Evolutionary conservation across 2,113 vertebrate genomes (phyloP).

Genomic region (Chamaetylas fuelleborni): DNA sequence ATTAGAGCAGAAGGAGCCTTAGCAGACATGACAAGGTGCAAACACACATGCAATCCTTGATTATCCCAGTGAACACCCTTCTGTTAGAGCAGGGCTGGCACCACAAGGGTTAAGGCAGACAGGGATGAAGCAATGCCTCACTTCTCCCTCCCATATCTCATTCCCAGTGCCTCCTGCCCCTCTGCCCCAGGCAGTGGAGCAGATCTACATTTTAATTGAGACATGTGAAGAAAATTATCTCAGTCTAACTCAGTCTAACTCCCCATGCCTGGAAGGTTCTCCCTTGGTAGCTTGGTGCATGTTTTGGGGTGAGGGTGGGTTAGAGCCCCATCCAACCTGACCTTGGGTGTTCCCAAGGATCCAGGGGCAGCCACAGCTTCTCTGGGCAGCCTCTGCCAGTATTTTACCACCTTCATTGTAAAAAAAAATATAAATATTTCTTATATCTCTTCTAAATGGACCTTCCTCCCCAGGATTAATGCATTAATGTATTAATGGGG

Average conservation of each 20-base stretch:
- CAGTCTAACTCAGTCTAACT: not conserved
- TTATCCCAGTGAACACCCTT: not conserved
- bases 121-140: not conserved
- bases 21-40: not conserved
- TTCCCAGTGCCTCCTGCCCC: constrained; percentile 1
- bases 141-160: not conserved
- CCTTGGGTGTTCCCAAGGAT: not conserved
- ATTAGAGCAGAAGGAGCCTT: not conserved
- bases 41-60: rapidly evolving
- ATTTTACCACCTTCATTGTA: not conserved
- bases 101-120: constrained; percentile 26
- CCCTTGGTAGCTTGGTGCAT: not conserved
- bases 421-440: not conserved
- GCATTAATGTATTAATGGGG: not conserved
- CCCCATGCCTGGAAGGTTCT: constrained; percentile 11
- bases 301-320: not conserved
- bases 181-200: constrained; percentile 1
- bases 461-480: not conserved
- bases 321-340: not conserved
- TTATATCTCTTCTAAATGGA: not conserved
- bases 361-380: not conserved
- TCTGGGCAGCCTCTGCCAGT: not conserved
- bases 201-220: constrained; percentile 64
- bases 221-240: constrained; percentile 12
- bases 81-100: not conserved